Percentiles rank a stretch among this genome's conserved stretches.
Conservation (phyloP, 1,140 invertebrate species). For the Temnothorax nylanderi region DNA sequence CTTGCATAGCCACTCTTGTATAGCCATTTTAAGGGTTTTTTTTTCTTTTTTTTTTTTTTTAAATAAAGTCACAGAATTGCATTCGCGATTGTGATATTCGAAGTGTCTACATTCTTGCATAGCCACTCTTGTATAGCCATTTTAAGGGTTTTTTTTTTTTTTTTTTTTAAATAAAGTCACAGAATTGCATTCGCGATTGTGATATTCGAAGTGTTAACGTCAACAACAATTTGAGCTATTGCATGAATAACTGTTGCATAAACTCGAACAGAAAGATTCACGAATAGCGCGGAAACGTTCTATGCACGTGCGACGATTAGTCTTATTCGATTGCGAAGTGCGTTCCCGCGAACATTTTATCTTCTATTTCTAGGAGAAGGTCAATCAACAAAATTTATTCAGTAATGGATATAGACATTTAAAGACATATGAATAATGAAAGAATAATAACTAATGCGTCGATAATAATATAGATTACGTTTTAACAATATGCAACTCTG, state of each 20-base stretch:
- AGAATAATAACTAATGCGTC: background rate
- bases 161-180: background rate
- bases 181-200: background rate
- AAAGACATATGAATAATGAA: background rate
- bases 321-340: constrained; percentile 9
- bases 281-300: constrained; percentile 33
- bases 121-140: background rate
- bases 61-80: background rate
- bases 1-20: too few species aligned
- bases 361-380: constrained; percentile 24
- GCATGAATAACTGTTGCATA: background rate
- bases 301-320: constrained; percentile 32
- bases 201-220: background rate
- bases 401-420: background rate
- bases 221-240: background rate
- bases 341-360: background rate
- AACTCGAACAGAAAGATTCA: constrained; percentile 8
- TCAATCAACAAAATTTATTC: constrained; percentile 13
- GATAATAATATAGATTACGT: background rate
- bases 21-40: background rate
- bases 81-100: background rate
- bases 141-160: background rate
- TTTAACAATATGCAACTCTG: background rate
- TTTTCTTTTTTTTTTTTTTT: background rate
- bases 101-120: background rate